Conservation (phyloP, 2,888 invertebrate species). For the Ectropis crepuscularia region DNA sequence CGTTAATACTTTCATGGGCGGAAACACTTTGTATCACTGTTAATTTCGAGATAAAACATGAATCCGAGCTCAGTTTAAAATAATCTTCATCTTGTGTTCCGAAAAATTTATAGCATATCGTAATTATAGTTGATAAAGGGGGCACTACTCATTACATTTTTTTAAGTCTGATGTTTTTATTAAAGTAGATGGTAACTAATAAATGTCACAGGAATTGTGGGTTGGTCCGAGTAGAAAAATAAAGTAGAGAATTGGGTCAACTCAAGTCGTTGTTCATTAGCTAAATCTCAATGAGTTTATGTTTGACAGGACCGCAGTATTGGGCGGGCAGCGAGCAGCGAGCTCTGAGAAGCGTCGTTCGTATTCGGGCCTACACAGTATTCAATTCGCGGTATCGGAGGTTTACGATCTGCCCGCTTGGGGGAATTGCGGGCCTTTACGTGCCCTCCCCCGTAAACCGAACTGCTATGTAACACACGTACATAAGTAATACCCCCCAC, state of each 20-base stretch:
- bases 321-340: constrained; percentile 48
- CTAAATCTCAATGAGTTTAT: constrained; percentile 21
- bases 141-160: no score
- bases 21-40: constrained; percentile 70
- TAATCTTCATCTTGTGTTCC: constrained; percentile 42
- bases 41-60: constrained; percentile 64
- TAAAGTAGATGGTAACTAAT: no score
- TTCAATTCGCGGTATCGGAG: constrained; percentile 82
- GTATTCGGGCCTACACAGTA: constrained; percentile 72
- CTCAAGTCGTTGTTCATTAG: not conserved
- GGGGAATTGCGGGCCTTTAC: constrained; percentile 79
- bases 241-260: not conserved
- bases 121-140: not conserved
- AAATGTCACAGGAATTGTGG: no score
- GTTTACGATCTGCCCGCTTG: constrained; percentile 81
- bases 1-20: constrained; percentile 65
- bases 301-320: constrained; percentile 42
- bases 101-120: not conserved
- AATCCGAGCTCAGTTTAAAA: constrained; percentile 53
- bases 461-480: constrained; percentile 61
- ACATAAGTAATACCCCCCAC: constrained; percentile 72
- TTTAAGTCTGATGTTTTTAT: no score
- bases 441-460: constrained; percentile 69
- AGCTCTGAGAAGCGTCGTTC: constrained; percentile 62
- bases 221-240: no score